These are phyloP conservation scores for Oriolus oriolus DNA, from an alignment of 2,113 vertebrate species.

Conservation along the genomic window DNA sequence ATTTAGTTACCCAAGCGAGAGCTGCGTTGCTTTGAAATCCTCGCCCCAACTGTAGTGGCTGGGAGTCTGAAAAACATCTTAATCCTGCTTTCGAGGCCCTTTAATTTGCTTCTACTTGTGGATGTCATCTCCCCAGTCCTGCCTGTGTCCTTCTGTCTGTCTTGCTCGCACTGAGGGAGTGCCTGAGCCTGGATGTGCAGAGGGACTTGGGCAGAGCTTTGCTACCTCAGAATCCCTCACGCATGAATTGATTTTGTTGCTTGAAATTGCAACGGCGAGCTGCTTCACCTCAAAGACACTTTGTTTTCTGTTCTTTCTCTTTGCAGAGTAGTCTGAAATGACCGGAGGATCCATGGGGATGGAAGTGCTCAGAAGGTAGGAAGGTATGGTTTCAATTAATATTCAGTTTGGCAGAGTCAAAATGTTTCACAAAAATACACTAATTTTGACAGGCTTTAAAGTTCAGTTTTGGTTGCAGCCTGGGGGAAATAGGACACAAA, in stretches of 20 bases:
- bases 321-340: neutral
- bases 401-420: neutral
- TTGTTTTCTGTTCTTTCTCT: neutral
- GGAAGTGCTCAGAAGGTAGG: neutral
- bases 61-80: neutral
- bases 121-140: neutral
- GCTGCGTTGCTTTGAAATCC: neutral
- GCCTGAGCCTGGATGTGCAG: neutral
- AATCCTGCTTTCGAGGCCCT: neutral
- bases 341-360: neutral
- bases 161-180: neutral
- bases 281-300: neutral
- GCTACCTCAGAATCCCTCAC: neutral
- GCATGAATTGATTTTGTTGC: neutral
- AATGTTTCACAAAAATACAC: neutral
- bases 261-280: neutral
- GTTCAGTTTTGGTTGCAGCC: neutral
- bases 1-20: neutral
- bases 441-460: neutral
- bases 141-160: neutral
- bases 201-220: neutral
- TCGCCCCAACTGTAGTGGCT: neutral
- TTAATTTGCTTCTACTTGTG: neutral
- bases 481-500: neutral
- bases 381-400: constrained; percentile 26